phyloP scores from a whole-genome alignment of 1,140 invertebrate species.

The Helicoverpa zea region DNA sequence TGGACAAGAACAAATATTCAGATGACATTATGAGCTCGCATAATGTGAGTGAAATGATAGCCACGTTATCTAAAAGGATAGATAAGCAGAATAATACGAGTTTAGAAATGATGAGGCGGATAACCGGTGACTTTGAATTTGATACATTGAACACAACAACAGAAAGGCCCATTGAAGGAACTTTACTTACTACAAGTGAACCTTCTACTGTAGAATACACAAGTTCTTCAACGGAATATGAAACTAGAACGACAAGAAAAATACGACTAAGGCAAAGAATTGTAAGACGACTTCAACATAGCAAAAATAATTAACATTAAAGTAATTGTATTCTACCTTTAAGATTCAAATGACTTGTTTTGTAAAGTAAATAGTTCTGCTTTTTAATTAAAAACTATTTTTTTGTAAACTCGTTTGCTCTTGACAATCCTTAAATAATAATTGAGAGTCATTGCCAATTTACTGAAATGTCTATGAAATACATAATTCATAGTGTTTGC shows the following conservation, averaged over 20 bases:
- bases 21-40: slow-evolving; percentile 43
- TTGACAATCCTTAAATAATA: no score
- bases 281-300: slow-evolving; percentile 51
- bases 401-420: no score
- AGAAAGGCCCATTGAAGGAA: not conserved
- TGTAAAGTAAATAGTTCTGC: not conserved
- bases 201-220: slow-evolving; percentile 3
- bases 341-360: not conserved
- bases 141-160: not conserved
- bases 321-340: no score
- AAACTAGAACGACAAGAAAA: slow-evolving; percentile 44
- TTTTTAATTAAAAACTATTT: not conserved
- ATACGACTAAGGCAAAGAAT: slow-evolving; percentile 55
- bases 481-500: no score
- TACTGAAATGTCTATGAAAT: no score
- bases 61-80: slow-evolving; percentile 64
- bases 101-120: slow-evolving; percentile 60
- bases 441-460: no score
- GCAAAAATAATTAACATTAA: slow-evolving; percentile 46
- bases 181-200: not conserved
- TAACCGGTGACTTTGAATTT: slow-evolving; percentile 43
- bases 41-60: slow-evolving; percentile 60
- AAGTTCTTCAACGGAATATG: not conserved
- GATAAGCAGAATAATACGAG: slow-evolving; percentile 69
- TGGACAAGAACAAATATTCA: slow-evolving; percentile 55